Evolutionary conservation across 2,888 invertebrate species (phyloP), one percentile per base, ranked within the genome.

Genomic region (Tetanocera ferruginea): DNA sequence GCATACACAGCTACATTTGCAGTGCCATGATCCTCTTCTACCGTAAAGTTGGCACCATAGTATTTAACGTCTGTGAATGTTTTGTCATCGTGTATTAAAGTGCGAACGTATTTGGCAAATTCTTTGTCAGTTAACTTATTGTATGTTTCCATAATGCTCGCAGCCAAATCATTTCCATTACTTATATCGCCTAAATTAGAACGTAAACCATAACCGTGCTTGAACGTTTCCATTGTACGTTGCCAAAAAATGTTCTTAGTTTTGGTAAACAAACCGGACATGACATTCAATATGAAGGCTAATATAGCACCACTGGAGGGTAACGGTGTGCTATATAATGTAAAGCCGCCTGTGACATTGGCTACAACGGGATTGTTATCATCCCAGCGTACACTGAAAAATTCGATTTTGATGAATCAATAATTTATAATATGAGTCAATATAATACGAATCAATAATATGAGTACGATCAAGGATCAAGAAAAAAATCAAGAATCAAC

Each of bases 171-270:
- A 0, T 85, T 81, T 19, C 88, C 88, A 31, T 85, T 88, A 28
- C 84, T 83, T 31, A 85, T 90, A 91, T 98, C 98, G 8, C 96
- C 98, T 80, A 99, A 91, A 83, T 94, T 92, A 0, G 95, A 95
- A 82, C 98, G 91, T 86, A 94, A 93, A 3, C 96, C 98, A 89
- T 95, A 98, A 43, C 95, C 97, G 90, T 94, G 98, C 89, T 99
- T 99, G 89, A 96, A 96, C 9, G 95, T 92, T 88, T 99, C 99
- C 11, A 95, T 91, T 79, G 96, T 92, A 82, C 96, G 93, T 85
- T 99, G 98, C 92, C 95, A 95, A 37, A 86, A 87, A 55, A 87
- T 52, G 5, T 78, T 66, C 5, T 76, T 76, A 60, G 85, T 79
- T 6, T 82, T 76, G 52, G 84, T 82, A 60, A 86, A 82, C 23